Evolutionary conservation across 2,113 vertebrate species (phyloP).

Genomic region (Channa maculata): DNA sequence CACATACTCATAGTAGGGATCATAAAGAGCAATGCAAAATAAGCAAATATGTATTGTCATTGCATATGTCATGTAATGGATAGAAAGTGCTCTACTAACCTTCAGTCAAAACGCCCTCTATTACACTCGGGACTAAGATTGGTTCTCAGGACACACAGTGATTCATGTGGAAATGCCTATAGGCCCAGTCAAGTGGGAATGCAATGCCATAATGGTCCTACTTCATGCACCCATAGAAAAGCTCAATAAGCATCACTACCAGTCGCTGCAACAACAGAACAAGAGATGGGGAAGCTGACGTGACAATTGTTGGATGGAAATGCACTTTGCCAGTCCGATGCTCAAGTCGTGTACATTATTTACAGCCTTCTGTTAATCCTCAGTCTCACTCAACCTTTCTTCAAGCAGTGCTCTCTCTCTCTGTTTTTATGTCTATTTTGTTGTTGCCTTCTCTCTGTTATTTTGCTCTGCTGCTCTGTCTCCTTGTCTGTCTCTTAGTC

Average conservation of each 20-base stretch:
- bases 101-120: constrained; percentile 1
- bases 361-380: constrained; percentile 28
- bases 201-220: not conserved
- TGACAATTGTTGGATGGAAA: constrained; percentile 42
- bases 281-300: not conserved
- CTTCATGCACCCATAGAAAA: constrained; percentile 4
- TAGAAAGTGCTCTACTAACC: not conserved
- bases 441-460: constrained; percentile 40
- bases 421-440: constrained; percentile 5
- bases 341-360: constrained; percentile 37
- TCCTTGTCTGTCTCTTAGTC: constrained; percentile 63
- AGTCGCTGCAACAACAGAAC: not conserved
- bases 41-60: too few species aligned
- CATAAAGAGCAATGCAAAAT: not conserved
- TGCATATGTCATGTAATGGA: not conserved
- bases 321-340: constrained; percentile 44
- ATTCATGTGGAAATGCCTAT: constrained; percentile 15
- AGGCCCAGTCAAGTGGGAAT: not conserved
- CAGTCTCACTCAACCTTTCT: constrained; percentile 2
- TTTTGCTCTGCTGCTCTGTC: constrained; percentile 40
- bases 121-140: not conserved
- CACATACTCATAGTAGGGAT: not conserved
- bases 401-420: not conserved
- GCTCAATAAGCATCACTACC: constrained; percentile 28
- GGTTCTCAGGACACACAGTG: not conserved